Conservation (phyloP, 1,140 invertebrate species). For the Drosophila lini region DNA sequence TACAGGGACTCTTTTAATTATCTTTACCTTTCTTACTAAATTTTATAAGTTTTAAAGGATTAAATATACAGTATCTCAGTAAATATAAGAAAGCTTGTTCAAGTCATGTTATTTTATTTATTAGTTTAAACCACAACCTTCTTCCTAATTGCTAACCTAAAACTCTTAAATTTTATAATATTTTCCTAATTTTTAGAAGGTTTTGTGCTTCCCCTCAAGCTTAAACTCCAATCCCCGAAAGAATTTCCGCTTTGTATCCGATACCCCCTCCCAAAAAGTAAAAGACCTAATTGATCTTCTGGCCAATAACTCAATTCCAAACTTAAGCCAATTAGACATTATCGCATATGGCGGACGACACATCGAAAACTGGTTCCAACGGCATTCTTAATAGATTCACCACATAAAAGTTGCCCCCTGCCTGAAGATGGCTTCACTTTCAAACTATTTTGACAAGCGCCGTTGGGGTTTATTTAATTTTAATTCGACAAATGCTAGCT, state of each 20-base stretch:
- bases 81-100: background rate
- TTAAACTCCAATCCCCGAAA: slow-evolving; percentile 14
- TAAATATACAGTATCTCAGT: too few relatives aligned
- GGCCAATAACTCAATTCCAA: slow-evolving; percentile 39
- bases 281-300: slow-evolving; percentile 14
- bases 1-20: background rate
- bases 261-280: slow-evolving; percentile 5
- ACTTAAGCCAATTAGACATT: slow-evolving; percentile 48
- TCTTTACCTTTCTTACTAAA: background rate
- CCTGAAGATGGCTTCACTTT: slow-evolving; percentile 47
- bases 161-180: background rate
- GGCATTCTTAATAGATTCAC: slow-evolving; percentile 29
- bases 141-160: background rate
- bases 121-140: too few relatives aligned
- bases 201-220: slow-evolving; percentile 24
- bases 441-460: slow-evolving; percentile 50
- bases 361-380: slow-evolving; percentile 57
- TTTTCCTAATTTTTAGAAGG: background rate
- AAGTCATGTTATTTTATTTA: background rate
- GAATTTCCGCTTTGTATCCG: slow-evolving; percentile 57
- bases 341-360: slow-evolving; percentile 43
- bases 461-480: slow-evolving; percentile 25
- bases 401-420: slow-evolving; percentile 19
- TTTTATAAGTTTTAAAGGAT: background rate
- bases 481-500: slow-evolving; percentile 32